These are phyloP conservation scores for Emydura subglobosa DNA, from an alignment of 2,113 vertebrate genomes.

Conservation along the genomic window DNA sequence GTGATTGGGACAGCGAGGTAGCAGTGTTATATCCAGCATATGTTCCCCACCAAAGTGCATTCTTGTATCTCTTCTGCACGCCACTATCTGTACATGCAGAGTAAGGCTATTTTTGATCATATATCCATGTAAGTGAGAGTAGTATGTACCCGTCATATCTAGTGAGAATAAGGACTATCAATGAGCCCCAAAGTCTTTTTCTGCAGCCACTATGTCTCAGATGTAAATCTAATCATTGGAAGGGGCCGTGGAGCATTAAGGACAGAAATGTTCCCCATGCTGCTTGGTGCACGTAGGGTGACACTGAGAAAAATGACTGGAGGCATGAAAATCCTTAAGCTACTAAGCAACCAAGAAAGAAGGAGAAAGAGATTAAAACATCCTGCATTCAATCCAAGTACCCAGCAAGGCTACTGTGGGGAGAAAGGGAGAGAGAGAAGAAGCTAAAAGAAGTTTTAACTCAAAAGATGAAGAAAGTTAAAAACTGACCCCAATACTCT, in stretches of 20 bases:
- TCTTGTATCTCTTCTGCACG: background rate
- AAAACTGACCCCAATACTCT: background rate
- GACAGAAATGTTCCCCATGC: background rate
- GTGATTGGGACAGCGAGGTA: background rate
- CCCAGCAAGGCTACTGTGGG: too few species aligned
- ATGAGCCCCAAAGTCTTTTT: background rate
- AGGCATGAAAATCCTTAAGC: background rate
- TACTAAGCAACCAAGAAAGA: background rate
- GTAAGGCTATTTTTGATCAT: background rate
- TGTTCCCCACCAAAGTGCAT: background rate
- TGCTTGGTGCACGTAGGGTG: background rate
- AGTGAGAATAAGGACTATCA: background rate
- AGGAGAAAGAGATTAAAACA: background rate
- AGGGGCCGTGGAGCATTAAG: background rate
- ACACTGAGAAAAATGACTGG: background rate
- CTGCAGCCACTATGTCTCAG: background rate
- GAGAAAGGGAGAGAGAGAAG: too few species aligned
- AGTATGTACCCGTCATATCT: background rate
- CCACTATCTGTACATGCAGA: background rate
- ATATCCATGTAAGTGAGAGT: background rate
- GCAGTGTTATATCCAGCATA: accelerated
- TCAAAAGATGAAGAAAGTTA: background rate
- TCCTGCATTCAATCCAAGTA: background rate
- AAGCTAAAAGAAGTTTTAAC: too few species aligned
- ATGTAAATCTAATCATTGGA: background rate